A percentile compares a stretch with the other conserved stretches of the same genome.
Evolutionary conservation across 2,797 vertebrate genomes (phyloP).

Genomic region (Poeciliopsis presidionis): DNA sequence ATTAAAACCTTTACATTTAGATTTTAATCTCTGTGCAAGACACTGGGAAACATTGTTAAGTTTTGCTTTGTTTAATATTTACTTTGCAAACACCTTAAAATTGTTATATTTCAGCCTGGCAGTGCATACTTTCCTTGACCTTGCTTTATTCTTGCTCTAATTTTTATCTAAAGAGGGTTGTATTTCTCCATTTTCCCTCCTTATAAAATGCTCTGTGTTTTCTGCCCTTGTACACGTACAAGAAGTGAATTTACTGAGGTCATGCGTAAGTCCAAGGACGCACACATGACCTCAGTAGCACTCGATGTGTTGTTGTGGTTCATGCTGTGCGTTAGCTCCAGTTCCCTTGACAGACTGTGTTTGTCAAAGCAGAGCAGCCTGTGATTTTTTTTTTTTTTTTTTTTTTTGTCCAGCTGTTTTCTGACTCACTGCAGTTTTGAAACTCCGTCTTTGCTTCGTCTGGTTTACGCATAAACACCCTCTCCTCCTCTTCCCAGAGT

Average conservation of each 20-base stretch:
- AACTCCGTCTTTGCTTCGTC: constrained; percentile 56
- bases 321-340: constrained; percentile 32
- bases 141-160: not conserved
- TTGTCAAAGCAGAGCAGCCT: constrained; percentile 49
- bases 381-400: constrained; percentile 8
- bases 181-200: not conserved
- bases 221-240: not conserved
- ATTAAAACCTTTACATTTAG: not conserved
- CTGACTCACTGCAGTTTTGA: constrained; percentile 58
- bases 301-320: constrained; percentile 55
- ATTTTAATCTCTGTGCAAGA: not conserved
- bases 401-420: constrained; percentile 59
- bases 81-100: not conserved
- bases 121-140: not conserved
- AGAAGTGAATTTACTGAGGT: not conserved
- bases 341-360: constrained; percentile 66
- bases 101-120: not conserved
- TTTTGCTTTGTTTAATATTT: not conserved
- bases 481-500: constrained; percentile 77
- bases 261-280: not conserved
- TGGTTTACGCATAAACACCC: constrained; percentile 15
- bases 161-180: not conserved
- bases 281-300: constrained; percentile 21
- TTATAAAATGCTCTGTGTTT: not conserved
- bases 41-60: not conserved